phyloP scores from a whole-genome alignment of 2,888 invertebrate species.

The Rapana venosa region DNA sequence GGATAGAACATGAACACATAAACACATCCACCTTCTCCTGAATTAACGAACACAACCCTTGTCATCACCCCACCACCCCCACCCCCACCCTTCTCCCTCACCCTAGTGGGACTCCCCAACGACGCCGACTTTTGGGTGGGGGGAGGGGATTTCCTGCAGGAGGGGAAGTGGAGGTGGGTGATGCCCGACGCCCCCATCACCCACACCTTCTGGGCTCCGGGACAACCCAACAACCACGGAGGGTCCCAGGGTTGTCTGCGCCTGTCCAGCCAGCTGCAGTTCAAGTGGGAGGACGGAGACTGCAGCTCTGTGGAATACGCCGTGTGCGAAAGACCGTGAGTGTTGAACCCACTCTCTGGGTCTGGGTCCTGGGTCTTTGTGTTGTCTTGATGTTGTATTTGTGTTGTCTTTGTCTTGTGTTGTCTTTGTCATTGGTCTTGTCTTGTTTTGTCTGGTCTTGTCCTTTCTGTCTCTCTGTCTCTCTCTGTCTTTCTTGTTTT shows the following conservation, averaged over 20 bases:
- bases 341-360: not conserved
- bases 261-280: constrained; percentile 24
- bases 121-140: constrained; percentile 38
- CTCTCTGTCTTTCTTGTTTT: not conserved
- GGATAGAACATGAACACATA: too few relatives aligned
- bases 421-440: not conserved
- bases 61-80: not conserved
- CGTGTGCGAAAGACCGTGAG: constrained; percentile 39
- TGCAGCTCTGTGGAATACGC: constrained; percentile 39
- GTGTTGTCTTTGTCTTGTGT: not conserved
- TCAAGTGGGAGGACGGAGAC: constrained; percentile 39
- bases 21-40: too few relatives aligned
- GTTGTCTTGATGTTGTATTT: not conserved
- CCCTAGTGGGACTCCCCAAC: constrained; percentile 28
- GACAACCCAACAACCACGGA: constrained; percentile 36
- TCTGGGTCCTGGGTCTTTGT: not conserved
- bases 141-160: constrained; percentile 36
- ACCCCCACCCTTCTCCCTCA: not conserved
- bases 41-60: not conserved
- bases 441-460: not conserved
- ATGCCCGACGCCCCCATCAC: constrained; percentile 25
- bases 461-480: not conserved
- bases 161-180: constrained; percentile 34
- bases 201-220: constrained; percentile 28
- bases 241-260: constrained; percentile 42